Evolutionary conservation across 1,140 invertebrate species (phyloP), one percentile per base, ranked within the genome.

Genomic region (Anoplophora glabripennis): DNA sequence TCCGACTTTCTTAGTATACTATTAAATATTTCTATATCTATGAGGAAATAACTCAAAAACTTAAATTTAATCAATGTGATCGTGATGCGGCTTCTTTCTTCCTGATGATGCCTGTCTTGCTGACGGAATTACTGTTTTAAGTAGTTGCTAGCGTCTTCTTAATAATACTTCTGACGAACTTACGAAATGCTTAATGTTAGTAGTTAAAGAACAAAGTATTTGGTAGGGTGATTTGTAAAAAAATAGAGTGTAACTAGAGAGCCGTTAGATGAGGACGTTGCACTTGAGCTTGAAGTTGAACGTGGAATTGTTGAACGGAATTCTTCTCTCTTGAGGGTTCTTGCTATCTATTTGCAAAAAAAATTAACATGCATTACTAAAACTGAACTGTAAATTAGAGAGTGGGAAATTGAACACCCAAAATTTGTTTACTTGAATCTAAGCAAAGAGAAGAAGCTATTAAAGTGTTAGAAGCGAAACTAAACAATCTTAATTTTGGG

Each of bases 271-370:
- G 49, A 73, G 62, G 36, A 73, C 59, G 59, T 73, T 72, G 66
- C 71, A 72, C 60, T 74, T 72, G 45, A 72, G 66, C 61, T 71
- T 66, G 28, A 67, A 68, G 63, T 72, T 72, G 65, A 72, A 67
- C 44, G 70, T 57, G 48, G 69, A 41, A 45, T 65, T 64, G 57
- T 58, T 45, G 64, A 65, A 68, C 54, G 51, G 49, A 11, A 59
- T 65, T 72, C 69, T 72, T 73, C 72, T 65, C 11, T 75, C 73
- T 70, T 72, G 71, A n/a, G 42, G 37, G 52, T 53, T 72, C 69
- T 72, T 73, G 69, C 55, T 72, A 70, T 73, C 73, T 72, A 67
- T 64, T 61, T 57, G 55, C 45, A 68, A 62, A 67, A 61, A 68
- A 66, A 62, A 65, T 7, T 41, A 58, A 59, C 49, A 59, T 69